Evolutionary conservation across 2,797 vertebrate genomes (phyloP).

Genomic region (Rhabdomys pumilio): DNA sequence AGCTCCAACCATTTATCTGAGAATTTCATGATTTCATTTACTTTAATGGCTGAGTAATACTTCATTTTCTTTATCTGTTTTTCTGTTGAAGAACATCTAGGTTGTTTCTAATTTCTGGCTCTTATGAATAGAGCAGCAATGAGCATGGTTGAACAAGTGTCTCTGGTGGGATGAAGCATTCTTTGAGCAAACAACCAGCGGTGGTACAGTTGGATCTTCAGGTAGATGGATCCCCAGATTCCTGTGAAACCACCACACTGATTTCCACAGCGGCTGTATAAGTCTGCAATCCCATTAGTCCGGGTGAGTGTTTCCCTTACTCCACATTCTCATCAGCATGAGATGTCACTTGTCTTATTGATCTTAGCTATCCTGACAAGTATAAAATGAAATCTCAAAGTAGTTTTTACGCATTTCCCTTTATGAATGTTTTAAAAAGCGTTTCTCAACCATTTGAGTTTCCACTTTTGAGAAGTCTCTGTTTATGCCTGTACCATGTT

Average conservation of each 20-base stretch:
- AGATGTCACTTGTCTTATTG: neutral
- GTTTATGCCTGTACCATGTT: neutral
- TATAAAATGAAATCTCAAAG: neutral
- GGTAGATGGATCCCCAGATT: neutral
- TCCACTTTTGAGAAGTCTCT: neutral
- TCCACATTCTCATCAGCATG: neutral
- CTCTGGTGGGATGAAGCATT: neutral
- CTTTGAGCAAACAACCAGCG: neutral
- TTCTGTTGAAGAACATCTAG: neutral
- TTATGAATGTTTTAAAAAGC: neutral
- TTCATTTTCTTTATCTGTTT: neutral
- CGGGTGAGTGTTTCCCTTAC: neutral
- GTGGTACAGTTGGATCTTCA: too few species aligned
- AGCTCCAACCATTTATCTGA: neutral
- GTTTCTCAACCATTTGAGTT: neutral
- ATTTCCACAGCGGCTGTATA: neutral
- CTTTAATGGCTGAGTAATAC: too few species aligned
- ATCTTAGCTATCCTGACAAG: neutral
- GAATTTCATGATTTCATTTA: neutral
- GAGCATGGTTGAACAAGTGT: neutral
- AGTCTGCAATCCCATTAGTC: neutral
- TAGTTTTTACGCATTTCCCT: neutral
- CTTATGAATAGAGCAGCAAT: neutral
- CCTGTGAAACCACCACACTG: neutral
- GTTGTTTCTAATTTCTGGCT: neutral